Evolutionary conservation across 2,888 invertebrate species (phyloP), one percentile per base, ranked within the genome.

Genomic region (Drosophila meridionalis): DNA sequence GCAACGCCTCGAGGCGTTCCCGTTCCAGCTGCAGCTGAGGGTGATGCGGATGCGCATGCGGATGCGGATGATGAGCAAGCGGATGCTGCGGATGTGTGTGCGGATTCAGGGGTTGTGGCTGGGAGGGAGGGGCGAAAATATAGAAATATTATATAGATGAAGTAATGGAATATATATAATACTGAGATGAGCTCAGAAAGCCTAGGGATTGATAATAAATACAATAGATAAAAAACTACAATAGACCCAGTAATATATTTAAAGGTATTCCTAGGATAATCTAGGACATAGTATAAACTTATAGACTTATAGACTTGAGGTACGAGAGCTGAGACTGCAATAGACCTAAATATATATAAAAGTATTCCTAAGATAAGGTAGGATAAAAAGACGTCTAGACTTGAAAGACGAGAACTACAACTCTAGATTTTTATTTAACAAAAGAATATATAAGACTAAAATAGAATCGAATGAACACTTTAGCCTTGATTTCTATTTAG

Each of bases 1-100:
- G 89, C 75, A 90, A 52, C 12, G 85, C 87, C 77, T 89, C 89
- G 28, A 90, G 53, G 3, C 81, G 80, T 26, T 92, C 90, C 26
- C 89, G 82, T 32, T 90, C 90, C 84, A 61, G 64, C 43, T 77
- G 83, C 61, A 90, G 78, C 57, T 91, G 91, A 75, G 91, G 92
- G 60, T 92, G 91, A 63, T 86, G 90, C 56, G 85, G 77, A 63
- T 90, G 89, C 43, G 82, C 32, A 59, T 64, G 82, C 42, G 81
- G 69, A 58, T 62, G 76, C 61, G 76, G 48, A 63, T 78, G 78
- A 58, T 77, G 81, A 5, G 63, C 67, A 45, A 77, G 78, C 59
- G 68, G 78, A 72, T 72, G 81, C 40, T 77, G 83, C 50, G 63
- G 76, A 63, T 74, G 87, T 67, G 80, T 59, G 6, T 52, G 81